Base-by-base conservation (phyloP, 2,797 vertebrate genomes). In the Chelonia mydas region DNA sequence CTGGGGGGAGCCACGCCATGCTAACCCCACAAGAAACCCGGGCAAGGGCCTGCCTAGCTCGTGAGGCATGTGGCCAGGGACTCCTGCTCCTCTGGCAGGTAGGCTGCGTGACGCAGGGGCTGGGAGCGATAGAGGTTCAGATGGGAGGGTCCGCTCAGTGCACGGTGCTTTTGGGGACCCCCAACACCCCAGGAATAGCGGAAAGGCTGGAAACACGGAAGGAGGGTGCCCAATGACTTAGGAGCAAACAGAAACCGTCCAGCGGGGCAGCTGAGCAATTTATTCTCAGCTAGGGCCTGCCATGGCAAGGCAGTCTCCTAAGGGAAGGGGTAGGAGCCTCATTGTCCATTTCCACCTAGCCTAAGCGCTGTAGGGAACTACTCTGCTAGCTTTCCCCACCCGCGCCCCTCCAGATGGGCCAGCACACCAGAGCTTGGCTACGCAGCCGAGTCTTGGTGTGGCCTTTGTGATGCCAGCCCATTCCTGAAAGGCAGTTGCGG, bases 141-240 rank as follows among this genome's bases (percentile, higher is more conserved):
- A 17, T 1, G 3, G 59, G 57, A 5, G 11, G 2, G 59, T 17
- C 28, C 5, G 15, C 59, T 61, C 31, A 16, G 33, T 16, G 7
- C 33, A 9, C 16, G 7, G 13, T 15, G 25, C 25, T 49, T 77
- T 31, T 7, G 54, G 49, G 41, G 57, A 51, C 93, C 86, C 86
- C 88, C 55, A 0, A 2, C 9, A 45, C 25, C 49, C 11, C 31
- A 0, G 1, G 74, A 85, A 65, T 54, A 95, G 45, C 76, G 3
- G n/a, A 45, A 72, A 45, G n/a, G 53, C 54, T 85, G 65, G 65
- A 37, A 72, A 72, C n/a, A 1, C 10, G 21, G n/a, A 21, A 28
- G 53, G 84, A 85, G 81, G 83, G 81, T 81, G 23, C 31, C 55
- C 53, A 80, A 51, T 37, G 19, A 11, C 65, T 68, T 61, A 19